Conservation (phyloP, 2,113 vertebrate genomes). For the Chamaetylas fuelleborni region DNA sequence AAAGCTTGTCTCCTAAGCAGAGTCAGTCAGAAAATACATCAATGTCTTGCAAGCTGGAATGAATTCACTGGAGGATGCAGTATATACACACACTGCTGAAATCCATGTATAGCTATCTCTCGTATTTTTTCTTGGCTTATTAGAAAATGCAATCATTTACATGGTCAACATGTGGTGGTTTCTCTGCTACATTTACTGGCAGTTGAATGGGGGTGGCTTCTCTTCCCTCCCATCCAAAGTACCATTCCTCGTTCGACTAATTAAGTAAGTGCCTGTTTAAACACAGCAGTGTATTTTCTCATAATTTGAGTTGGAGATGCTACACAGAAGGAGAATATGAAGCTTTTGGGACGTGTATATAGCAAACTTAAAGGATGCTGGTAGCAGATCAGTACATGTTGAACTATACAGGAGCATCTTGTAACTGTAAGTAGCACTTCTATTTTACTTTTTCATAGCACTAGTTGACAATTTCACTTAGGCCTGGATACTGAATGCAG, state of each 20-base stretch:
- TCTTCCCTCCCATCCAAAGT: background rate
- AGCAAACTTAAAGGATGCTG: constrained; percentile 67
- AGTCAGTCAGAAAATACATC: constrained; percentile 57
- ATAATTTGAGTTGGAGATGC: background rate
- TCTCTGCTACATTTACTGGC: background rate
- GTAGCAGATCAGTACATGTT: constrained; percentile 43
- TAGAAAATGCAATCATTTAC: background rate
- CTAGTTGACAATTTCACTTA: background rate
- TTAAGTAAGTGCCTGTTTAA: constrained; percentile 38
- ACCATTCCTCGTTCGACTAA: background rate
- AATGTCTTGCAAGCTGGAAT: constrained; percentile 50
- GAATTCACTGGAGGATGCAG: constrained; percentile 18
- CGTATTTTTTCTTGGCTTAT: constrained; percentile 19
- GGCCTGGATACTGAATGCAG: background rate
- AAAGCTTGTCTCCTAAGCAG: constrained; percentile 55
- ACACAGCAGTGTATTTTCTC: background rate
- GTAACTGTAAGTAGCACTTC: constrained; percentile 57
- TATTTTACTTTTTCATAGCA: background rate
- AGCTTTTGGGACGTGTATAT: constrained; percentile 17
- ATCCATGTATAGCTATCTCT: constrained; percentile 40
- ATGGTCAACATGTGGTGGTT: constrained; percentile 20
- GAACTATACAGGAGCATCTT: background rate
- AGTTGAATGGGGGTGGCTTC: background rate
- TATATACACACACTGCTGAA: constrained; percentile 23
- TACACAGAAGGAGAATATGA: constrained; percentile 19